Conservation (phyloP, 2,797 vertebrate species). For the Eurystomus glaucurus region DNA sequence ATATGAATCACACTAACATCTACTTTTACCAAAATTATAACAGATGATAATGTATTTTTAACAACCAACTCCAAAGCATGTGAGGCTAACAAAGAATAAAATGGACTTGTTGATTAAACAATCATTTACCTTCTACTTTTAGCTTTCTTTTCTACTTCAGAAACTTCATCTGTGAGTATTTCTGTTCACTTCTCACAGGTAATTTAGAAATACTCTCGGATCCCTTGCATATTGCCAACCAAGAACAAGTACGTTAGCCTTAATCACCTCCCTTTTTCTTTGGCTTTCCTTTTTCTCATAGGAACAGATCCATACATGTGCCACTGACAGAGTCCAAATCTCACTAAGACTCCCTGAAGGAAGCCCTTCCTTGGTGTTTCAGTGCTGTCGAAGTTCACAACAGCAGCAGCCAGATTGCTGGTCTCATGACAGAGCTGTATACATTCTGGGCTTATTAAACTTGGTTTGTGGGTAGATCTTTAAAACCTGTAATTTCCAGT, state of each 20-base stretch:
- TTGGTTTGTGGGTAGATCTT: accelerated
- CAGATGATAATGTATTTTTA: not conserved
- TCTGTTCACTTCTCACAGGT: not conserved
- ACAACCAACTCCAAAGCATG: not conserved
- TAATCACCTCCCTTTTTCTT: not conserved
- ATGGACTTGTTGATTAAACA: not conserved
- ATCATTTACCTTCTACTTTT: not conserved
- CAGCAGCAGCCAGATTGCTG: not conserved
- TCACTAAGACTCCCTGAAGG: not conserved
- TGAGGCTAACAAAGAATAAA: not conserved
- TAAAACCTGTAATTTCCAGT: not conserved
- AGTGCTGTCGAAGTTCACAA: not conserved
- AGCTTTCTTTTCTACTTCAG: not conserved
- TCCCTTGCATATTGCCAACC: not conserved
- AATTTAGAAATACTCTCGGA: not conserved
- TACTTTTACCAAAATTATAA: not conserved
- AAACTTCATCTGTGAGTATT: not conserved
- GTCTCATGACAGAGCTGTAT: not conserved
- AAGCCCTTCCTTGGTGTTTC: not conserved
- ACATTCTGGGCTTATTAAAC: not conserved
- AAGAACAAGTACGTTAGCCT: not conserved
- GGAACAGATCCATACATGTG: not conserved
- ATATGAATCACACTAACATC: not conserved
- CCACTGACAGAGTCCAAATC: accelerated
- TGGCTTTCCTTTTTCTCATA: not conserved